Base-by-base conservation (phyloP, 1,140 invertebrate genomes). In the Musca vetustissima region DNA sequence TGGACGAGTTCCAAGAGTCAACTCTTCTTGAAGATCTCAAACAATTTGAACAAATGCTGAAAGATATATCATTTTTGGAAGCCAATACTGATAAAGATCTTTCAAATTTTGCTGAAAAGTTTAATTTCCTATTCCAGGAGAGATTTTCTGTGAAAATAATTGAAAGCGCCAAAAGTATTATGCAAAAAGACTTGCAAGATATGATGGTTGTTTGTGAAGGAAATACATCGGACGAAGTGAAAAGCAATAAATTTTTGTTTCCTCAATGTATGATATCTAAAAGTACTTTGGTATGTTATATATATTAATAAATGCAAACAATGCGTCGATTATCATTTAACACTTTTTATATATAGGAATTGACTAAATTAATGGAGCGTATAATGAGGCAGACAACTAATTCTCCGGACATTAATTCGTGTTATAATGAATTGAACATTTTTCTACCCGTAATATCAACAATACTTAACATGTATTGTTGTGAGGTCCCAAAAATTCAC, bases 141-240 rank as follows among this genome's bases (percentile, higher is more conserved):
- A 92, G 93, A 79, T 90, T 92, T 66, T 90, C 91, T 73, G 86
- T 91, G 73, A 86, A 90, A 67, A 89, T 93, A 53, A 75, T 93
- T 24, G 86, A 88, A 28, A 86, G 84, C 71, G 92, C 93, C 0
- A 84, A 89, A 50, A 84, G 83, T 70, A 88, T 96, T 22, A 93
- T 95, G 86, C 89, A 89, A 67, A 90, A 92, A 75, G 92, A 96
- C 81, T 84, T 96, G 32, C 92, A 94, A 77, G 88, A 91, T 69
- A 91, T 91, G 61, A 87, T 90, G 65, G 86, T 87, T 71, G 84
- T 89, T 73, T 86, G 86, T 2, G 81, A 84, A 1, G 83, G 84
- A 61, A 85, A 74, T 67, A 75, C 81, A 7, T 73, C 83, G 1
- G 76, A 80, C 3, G 72, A 77, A 0, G 75, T 73, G 21, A 50